Evolutionary conservation across 2,888 invertebrate genomes (phyloP), one percentile per base, ranked within the genome.

Genomic region (Stegophylla sp.): DNA sequence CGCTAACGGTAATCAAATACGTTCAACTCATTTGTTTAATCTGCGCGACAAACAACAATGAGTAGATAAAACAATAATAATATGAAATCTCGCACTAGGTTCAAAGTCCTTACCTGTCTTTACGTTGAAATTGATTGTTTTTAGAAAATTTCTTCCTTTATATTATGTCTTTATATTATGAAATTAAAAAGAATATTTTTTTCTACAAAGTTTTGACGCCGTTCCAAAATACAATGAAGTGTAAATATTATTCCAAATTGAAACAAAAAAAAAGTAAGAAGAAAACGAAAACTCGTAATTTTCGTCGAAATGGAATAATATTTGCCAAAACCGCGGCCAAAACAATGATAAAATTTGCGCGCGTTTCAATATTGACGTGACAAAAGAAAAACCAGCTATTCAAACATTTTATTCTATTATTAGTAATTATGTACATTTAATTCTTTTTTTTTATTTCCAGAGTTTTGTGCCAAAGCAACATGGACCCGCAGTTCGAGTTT

Each of bases 401-500:
- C 15, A 48, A 9, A 43, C 43, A 43, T 59, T 12, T 26, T 34
- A 64, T 34, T 41, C 0, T 41, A 15, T 43, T 64, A 4, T 66
- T 26, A 69, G 15, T 51, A 48, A 69, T 20, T 7, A 15, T 7
- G 28, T 28, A n/a, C 34, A 43, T 45, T 43, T 45, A 51, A 23
- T 48, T 13, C 23, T 10, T 41, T 59, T 83, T 83, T 84, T 84
- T 84, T 84, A 85, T 85, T 91, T 90, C 9, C 89, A 95, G 95
- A 84, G 92, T 92, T 85, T 88, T 96, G 77, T 92, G 92, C 87
- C 89, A 92, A 84, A 91, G 92, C 82, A 92, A 94, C 85, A 96
- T 90, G 89, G 95, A 96, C 85, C 92, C 93, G 48, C 91, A 93
- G 85, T 96, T 96, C 85, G 89, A 92, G 83, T 90, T 96, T 85